These are phyloP conservation scores for Hirtodrosophila cameraria DNA, from an alignment of 2,888 invertebrate species.

Conservation along the genomic window DNA sequence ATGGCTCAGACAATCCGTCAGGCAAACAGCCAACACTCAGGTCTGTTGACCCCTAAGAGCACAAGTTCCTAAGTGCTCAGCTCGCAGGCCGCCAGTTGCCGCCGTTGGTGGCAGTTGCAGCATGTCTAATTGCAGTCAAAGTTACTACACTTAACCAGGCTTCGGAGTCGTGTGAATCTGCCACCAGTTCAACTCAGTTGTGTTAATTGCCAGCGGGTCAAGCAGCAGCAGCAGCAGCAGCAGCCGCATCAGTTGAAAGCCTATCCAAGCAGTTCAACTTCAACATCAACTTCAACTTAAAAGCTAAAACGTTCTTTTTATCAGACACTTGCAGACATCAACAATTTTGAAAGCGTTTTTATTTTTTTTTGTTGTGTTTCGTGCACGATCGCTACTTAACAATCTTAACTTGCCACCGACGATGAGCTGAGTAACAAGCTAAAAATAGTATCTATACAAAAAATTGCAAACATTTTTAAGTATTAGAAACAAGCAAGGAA, in stretches of 20 bases:
- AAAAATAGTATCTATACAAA: slow-evolving; percentile 11
- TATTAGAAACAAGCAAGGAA: slow-evolving; percentile 12
- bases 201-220: slow-evolving; percentile 73
- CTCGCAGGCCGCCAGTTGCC: slow-evolving; percentile 13
- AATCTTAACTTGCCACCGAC: slow-evolving; percentile 49
- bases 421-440: slow-evolving; percentile 46
- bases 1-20: slow-evolving; percentile 69
- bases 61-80: slow-evolving; percentile 1
- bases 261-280: slow-evolving; percentile 20
- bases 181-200: slow-evolving; percentile 46
- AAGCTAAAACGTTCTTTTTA: slow-evolving; percentile 32
- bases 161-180: slow-evolving; percentile 59
- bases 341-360: slow-evolving; percentile 34
- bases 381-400: slow-evolving; percentile 56
- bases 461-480: background rate
- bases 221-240: slow-evolving; percentile 34
- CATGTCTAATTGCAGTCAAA: slow-evolving; percentile 76
- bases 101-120: slow-evolving; percentile 60
- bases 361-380: too few relatives aligned
- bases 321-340: slow-evolving; percentile 45
- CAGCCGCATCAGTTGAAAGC: slow-evolving; percentile 34
- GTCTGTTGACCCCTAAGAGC: slow-evolving; percentile 70
- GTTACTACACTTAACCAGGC: slow-evolving; percentile 41
- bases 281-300: slow-evolving; percentile 18
- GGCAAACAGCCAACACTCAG: slow-evolving; percentile 51